Base-by-base conservation (phyloP, 2,113 vertebrate genomes). In the Larimichthys polyactis region DNA sequence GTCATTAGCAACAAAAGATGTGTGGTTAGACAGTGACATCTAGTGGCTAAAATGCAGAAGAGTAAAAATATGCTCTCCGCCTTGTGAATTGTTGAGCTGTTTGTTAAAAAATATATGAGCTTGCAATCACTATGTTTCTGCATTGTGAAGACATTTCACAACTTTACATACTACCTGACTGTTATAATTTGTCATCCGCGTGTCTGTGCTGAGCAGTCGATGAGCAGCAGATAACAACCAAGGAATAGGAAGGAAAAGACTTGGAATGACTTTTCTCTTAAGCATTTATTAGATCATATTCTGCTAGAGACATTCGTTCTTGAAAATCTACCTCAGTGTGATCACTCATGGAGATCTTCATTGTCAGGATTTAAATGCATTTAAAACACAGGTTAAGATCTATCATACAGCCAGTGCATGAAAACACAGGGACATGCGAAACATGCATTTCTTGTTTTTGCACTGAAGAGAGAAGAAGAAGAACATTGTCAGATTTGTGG, bases 1-100 rank as follows among this genome's bases (percentile, higher is more conserved):
- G 5, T 22, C 19, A 17, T 64, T 29, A 5, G 1, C 20, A 59
- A 15, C 22, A 52, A 15, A 3, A 14, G 29, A 11, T 57, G 1
- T 71, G 43, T 68, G 32, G n/a, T 65, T 24, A 44, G 29, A 77
- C 27, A n/a, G 60, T 1, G 81, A 76, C 87, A 68, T 60, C 78
- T 84, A 62, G 75, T 79, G 87, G 75, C 27, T 16, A 11, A 32
- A 69, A 54, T 9, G 40, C 5, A 58, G 44, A 40, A 24, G 5
- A 55, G 51, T 43, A 65, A n/a, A 52, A 24, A 0, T 5, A 22
- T 11, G 27, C 58, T 8, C 17, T 51, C 32, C 10, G 6, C 11
- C 6, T 48, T 32, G 8, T 22, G 57, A 22, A 51, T 22, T 57
- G 52, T 55, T 71, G 36, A 59, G 52, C 4, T 3, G 16, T 15